These are phyloP conservation scores for Cephus rjabovi DNA, from an alignment of 2,888 invertebrate species.

Conservation along the genomic window DNA sequence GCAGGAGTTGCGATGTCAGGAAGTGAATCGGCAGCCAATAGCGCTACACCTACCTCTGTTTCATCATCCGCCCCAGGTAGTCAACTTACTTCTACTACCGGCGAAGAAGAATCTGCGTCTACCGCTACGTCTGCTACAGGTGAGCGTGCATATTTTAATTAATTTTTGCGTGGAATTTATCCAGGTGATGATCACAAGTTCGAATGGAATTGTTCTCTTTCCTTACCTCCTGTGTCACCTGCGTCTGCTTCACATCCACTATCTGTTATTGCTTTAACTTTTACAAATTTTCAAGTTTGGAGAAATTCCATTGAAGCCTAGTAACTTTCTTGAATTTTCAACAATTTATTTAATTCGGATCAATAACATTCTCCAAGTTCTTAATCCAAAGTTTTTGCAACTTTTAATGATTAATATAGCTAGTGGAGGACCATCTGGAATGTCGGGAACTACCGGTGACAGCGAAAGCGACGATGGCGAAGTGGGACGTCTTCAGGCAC, in stretches of 20 bases:
- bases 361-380: not conserved
- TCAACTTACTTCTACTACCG: constrained; percentile 55
- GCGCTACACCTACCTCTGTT: constrained; percentile 52
- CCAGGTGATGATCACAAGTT: not conserved
- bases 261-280: not conserved
- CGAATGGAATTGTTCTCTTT: not conserved
- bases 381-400: not conserved
- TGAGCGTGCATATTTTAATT: constrained; percentile 20
- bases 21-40: constrained; percentile 57
- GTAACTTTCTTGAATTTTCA: not conserved
- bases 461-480: constrained; percentile 93
- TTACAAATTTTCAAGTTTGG: not conserved
- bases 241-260: not conserved
- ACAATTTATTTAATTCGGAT: not conserved
- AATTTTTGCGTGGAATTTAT: not conserved
- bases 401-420: constrained; percentile 32
- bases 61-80: constrained; percentile 53
- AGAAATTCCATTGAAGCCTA: not conserved
- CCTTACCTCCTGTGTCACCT: not conserved
- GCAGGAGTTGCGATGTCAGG: constrained; percentile 55
- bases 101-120: constrained; percentile 55
- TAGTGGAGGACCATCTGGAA: constrained; percentile 64
- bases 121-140: constrained; percentile 56
- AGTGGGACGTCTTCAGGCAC: constrained; percentile 93
- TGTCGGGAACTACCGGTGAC: constrained; percentile 69